These are phyloP conservation scores for Ophthalmolycus amberensis DNA, from an alignment of 2,113 vertebrate species.

Conservation along the genomic window DNA sequence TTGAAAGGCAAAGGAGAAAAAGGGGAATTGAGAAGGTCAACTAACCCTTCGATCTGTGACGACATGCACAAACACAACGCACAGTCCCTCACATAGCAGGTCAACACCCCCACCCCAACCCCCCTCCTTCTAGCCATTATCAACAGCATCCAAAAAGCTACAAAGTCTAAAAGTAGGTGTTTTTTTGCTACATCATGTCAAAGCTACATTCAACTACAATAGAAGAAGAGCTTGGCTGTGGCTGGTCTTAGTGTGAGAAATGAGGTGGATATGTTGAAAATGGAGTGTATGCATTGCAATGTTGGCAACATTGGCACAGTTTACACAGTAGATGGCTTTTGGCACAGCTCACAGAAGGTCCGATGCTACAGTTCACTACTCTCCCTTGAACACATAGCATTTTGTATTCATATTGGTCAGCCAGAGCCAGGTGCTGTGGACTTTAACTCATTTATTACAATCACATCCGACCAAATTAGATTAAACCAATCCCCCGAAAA, in stretches of 20 bases:
- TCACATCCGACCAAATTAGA: constrained; percentile 44
- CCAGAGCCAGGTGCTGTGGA: constrained; percentile 43
- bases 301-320: constrained; percentile 62
- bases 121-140: constrained; percentile 56
- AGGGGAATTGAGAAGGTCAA: constrained; percentile 73
- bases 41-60: constrained; percentile 82
- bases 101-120: constrained; percentile 38
- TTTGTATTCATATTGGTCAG: constrained; percentile 46
- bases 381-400: constrained; percentile 52
- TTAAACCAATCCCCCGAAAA: constrained; percentile 11
- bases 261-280: constrained; percentile 61
- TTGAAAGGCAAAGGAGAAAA: constrained; percentile 66
- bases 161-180: constrained; percentile 82
- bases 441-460: constrained; percentile 43
- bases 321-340: constrained; percentile 77
- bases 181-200: constrained; percentile 86
- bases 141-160: constrained; percentile 83
- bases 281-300: constrained; percentile 49
- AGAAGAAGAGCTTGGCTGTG: constrained; percentile 84
- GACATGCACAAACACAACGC: constrained; percentile 83
- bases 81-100: constrained; percentile 73
- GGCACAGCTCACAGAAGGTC: constrained; percentile 56
- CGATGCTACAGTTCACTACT: constrained; percentile 52
- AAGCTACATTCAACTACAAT: constrained; percentile 86
- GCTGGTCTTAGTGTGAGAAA: constrained; percentile 82